Evolutionary conservation across 2,888 invertebrate species (phyloP).

Genomic region (Blera fallax): DNA sequence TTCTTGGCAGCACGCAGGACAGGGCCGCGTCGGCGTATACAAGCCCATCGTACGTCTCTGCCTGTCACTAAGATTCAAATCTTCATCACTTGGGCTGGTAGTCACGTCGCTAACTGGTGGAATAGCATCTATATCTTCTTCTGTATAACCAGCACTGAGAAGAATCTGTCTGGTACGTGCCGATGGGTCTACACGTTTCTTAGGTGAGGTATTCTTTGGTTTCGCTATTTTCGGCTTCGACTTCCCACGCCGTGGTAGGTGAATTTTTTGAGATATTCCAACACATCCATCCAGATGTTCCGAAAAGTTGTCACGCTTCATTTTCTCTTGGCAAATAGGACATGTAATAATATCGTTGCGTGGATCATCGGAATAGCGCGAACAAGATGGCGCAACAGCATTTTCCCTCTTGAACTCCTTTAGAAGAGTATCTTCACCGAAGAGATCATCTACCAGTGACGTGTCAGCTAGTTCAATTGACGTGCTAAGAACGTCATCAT

Average conservation of each 20-base stretch:
- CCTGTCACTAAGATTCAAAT: slow-evolving; percentile 50
- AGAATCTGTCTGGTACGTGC: slow-evolving; percentile 72
- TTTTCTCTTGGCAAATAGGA: slow-evolving; percentile 79
- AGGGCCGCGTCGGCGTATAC: slow-evolving; percentile 76
- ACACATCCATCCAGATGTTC: slow-evolving; percentile 81
- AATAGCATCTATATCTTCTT: slow-evolving; percentile 73
- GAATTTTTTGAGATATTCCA: slow-evolving; percentile 76
- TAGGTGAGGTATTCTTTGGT: slow-evolving; percentile 24
- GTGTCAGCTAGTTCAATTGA: slow-evolving; percentile 77
- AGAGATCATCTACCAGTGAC: slow-evolving; percentile 79
- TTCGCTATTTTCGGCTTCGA: slow-evolving; percentile 2
- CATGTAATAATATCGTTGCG: slow-evolving; percentile 79
- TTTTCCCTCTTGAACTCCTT: slow-evolving; percentile 79
- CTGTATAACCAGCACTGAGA: slow-evolving; percentile 76
- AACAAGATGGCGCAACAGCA: slow-evolving; percentile 76
- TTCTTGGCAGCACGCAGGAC: slow-evolving; percentile 78
- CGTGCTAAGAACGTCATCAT: slow-evolving; percentile 72
- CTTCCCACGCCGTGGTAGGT: slow-evolving; percentile 68
- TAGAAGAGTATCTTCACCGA: slow-evolving; percentile 78
- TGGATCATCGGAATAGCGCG: slow-evolving; percentile 74
- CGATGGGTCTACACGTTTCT: background rate
- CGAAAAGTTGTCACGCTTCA: slow-evolving; percentile 77
- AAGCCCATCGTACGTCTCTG: slow-evolving; percentile 75
- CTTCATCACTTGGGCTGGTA: slow-evolving; percentile 34
- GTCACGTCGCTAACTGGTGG: slow-evolving; percentile 6